These are phyloP conservation scores for Miichthys miiuy DNA, from an alignment of 2,797 vertebrate species.

Conservation along the genomic window DNA sequence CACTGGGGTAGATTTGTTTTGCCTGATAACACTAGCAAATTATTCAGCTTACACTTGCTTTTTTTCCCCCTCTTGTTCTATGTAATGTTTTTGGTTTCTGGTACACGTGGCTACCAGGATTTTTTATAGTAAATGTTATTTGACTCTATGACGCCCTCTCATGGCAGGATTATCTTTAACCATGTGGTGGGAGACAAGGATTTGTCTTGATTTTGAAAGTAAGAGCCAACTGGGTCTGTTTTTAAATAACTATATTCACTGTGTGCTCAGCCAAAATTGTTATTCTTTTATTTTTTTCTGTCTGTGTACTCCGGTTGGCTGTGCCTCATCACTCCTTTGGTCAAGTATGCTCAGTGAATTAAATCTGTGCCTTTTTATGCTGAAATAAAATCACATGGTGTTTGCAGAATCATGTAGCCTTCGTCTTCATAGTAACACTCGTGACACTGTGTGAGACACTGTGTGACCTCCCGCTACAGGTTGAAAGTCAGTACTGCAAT, in stretches of 20 bases:
- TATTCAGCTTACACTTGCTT: conserved; percentile 64
- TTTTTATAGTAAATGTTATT: conserved; percentile 39
- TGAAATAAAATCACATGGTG: conserved; percentile 76
- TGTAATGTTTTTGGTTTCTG: conserved; percentile 60
- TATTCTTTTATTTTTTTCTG: conserved; percentile 33
- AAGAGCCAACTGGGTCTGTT: conserved; percentile 41
- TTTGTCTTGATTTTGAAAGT: conserved; percentile 40
- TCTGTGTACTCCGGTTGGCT: conserved; percentile 60
- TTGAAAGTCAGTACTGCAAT: too few species aligned
- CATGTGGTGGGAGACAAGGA: conserved; percentile 29
- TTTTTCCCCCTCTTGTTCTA: conserved; percentile 29
- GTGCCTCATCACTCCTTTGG: conserved; percentile 65
- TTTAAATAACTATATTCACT: conserved; percentile 54
- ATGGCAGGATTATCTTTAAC: conserved; percentile 47
- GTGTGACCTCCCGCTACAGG: too few species aligned
- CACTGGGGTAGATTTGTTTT: conserved; percentile 69
- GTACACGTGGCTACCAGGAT: conserved; percentile 58
- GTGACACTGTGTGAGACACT: not conserved
- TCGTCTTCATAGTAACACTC: conserved; percentile 16
- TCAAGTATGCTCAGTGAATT: conserved; percentile 68
- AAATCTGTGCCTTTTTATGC: conserved; percentile 72
- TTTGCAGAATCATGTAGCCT: conserved; percentile 49
- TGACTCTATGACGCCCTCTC: conserved; percentile 43
- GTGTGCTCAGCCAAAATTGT: conserved; percentile 53
- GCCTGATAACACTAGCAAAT: conserved; percentile 72